phyloP scores from a whole-genome alignment of 2,888 invertebrate genomes.

The Polydrusus tereticollis region DNA sequence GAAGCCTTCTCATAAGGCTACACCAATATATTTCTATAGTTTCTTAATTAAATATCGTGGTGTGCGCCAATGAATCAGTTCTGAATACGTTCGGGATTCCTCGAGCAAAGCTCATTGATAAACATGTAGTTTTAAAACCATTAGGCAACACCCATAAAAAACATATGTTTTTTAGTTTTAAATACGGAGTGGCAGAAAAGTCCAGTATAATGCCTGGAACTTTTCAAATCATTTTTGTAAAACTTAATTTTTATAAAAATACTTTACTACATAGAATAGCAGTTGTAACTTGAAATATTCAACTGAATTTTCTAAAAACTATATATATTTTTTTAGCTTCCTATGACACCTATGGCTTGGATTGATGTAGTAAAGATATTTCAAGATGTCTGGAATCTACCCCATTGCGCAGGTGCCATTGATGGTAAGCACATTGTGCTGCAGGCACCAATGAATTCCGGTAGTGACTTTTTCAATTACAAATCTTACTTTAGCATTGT shows the following conservation, averaged over 20 bases:
- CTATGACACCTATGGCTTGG: not conserved
- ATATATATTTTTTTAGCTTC: not conserved
- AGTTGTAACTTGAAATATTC: not conserved
- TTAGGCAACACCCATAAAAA: no score
- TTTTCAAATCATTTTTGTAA: no score
- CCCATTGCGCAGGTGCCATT: slow-evolving; percentile 49
- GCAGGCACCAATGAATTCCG: slow-evolving; percentile 16
- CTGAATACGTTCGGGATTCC: no score
- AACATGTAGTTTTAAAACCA: no score
- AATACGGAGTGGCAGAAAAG: no score
- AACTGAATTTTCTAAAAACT: not conserved
- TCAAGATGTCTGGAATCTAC: slow-evolving; percentile 49
- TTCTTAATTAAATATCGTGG: no score
- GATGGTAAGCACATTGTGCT: slow-evolving; percentile 52
- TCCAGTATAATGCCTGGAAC: no score
- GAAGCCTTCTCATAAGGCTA: no score
- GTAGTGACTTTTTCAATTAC: slow-evolving; percentile 26
- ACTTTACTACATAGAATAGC: not conserved
- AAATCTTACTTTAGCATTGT: slow-evolving; percentile 26
- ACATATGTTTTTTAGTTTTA: no score
- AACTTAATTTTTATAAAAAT: not conserved
- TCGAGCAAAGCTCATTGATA: no score
- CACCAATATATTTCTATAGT: no score
- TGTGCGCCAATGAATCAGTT: no score
- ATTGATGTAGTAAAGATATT: not conserved